phyloP scores from a whole-genome alignment of 1,140 invertebrate species.

The Drosophila watanabei region DNA sequence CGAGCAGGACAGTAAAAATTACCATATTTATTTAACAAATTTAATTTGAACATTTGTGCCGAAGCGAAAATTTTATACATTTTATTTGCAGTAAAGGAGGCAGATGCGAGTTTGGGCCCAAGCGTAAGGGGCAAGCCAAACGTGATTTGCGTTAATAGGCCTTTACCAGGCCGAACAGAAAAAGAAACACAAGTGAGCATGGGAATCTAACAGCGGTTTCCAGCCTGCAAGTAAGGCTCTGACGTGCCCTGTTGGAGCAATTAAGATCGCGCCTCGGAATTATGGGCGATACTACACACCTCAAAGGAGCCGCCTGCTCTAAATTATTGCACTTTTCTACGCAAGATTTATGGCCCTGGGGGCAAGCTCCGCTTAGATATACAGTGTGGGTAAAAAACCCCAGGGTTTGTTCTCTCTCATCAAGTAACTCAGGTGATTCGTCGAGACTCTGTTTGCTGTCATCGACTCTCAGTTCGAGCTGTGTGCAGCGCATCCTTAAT shows the following conservation, averaged over 20 bases:
- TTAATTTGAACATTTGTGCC: constrained; percentile 62
- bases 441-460: constrained; percentile 58
- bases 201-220: neutral
- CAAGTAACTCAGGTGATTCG: constrained; percentile 58
- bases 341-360: constrained; percentile 63
- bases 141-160: constrained; percentile 38
- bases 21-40: constrained; percentile 75
- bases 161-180: constrained; percentile 9
- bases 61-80: constrained; percentile 59
- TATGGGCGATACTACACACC: constrained; percentile 4
- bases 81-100: constrained; percentile 41
- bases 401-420: constrained; percentile 18
- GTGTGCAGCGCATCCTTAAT: constrained; percentile 82
- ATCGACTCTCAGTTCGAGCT: constrained; percentile 62
- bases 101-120: neutral
- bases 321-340: constrained; percentile 72
- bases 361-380: constrained; percentile 57
- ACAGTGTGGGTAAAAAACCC: constrained; percentile 37
- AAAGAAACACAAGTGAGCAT: neutral
- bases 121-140: neutral
- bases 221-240: constrained; percentile 34
- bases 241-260: constrained; percentile 36
- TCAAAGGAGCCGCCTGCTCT: constrained; percentile 49
- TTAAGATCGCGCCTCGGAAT: constrained; percentile 43
- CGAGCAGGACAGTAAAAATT: constrained; percentile 44